Evolutionary conservation across 2,797 vertebrate genomes (phyloP).

Genomic region (Thalassophryne amazonica): DNA sequence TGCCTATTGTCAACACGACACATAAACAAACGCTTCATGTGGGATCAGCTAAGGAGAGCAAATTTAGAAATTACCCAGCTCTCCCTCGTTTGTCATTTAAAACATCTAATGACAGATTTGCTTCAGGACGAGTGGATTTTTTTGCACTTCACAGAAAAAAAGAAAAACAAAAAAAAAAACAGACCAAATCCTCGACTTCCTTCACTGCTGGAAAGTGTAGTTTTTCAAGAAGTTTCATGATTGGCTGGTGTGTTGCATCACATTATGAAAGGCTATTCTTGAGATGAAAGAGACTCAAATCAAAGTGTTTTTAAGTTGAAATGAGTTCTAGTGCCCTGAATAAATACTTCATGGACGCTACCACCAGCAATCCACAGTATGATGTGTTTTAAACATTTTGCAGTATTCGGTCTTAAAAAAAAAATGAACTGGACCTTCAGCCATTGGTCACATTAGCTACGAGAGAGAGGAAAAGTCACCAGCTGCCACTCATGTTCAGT

Average conservation of each 20-base stretch:
- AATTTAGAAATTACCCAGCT: neutral
- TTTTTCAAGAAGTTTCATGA: conserved; percentile 2
- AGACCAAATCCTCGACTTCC: conserved; percentile 11
- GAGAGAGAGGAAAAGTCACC: too few species aligned
- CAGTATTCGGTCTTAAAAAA: too few species aligned
- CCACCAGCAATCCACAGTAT: too few species aligned
- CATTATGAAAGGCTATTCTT: conserved; percentile 32
- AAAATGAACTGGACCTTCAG: too few species aligned
- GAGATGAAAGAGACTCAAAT: conserved; percentile 27
- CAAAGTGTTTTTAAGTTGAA: too few species aligned
- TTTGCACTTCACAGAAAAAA: neutral
- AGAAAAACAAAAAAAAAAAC: conserved; percentile 2
- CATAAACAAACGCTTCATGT: conserved; percentile 7
- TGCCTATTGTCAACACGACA: conserved; percentile 20
- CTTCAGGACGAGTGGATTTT: conserved; percentile 2
- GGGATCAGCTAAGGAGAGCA: conserved; percentile 1
- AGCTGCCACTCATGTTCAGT: too few species aligned
- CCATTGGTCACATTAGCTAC: too few species aligned
- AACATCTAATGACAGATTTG: neutral
- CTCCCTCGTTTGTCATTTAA: conserved; percentile 12
- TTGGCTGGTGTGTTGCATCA: conserved; percentile 14
- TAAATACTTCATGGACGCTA: too few species aligned
- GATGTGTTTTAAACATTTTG: too few species aligned
- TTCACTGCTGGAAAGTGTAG: neutral
- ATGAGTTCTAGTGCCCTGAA: too few species aligned